Percentiles rank a stretch among this genome's conserved stretches.
Conservation (phyloP, 2,888 invertebrate species). For the Cremastinae sp. region DNA sequence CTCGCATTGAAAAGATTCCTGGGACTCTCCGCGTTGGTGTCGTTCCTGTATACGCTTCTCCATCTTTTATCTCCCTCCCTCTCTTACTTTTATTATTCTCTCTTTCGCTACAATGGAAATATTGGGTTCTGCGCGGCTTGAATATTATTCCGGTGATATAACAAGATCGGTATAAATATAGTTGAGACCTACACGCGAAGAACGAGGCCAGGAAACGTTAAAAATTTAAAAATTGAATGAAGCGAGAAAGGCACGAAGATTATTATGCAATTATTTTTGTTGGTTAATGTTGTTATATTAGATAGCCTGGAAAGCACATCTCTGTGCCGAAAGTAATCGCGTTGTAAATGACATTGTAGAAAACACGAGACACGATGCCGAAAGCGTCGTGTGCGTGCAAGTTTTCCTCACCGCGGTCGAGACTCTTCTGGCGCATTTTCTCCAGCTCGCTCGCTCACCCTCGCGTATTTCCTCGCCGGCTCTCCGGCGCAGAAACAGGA, state of each 20-base stretch:
- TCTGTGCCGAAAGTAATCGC: too few species aligned
- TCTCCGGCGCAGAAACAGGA: constrained; percentile 32
- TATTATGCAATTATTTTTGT: too few species aligned
- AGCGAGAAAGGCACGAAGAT: too few species aligned
- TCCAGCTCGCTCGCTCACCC: neutral
- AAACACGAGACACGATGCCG: too few species aligned
- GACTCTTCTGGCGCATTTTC: too few species aligned
- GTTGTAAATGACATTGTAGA: too few species aligned
- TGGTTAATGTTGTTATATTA: too few species aligned
- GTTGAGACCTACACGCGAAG: neutral
- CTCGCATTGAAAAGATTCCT: constrained; percentile 62
- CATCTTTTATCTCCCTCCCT: neutral
- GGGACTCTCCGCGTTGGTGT: constrained; percentile 38
- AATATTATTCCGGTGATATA: constrained; percentile 56
- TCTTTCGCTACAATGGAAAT: constrained; percentile 48
- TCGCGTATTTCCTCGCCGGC: neutral
- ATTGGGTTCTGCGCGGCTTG: constrained; percentile 52
- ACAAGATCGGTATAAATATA: constrained; percentile 47
- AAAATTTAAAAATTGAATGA: too few species aligned
- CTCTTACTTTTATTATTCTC: constrained; percentile 3
- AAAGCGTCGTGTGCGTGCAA: too few species aligned
- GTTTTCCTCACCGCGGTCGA: too few species aligned
- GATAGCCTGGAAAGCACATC: too few species aligned
- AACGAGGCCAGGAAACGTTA: neutral
- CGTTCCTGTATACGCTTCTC: constrained; percentile 6